Base-by-base conservation (phyloP, 2,888 invertebrate genomes). In the Odontocerum albicorne region DNA sequence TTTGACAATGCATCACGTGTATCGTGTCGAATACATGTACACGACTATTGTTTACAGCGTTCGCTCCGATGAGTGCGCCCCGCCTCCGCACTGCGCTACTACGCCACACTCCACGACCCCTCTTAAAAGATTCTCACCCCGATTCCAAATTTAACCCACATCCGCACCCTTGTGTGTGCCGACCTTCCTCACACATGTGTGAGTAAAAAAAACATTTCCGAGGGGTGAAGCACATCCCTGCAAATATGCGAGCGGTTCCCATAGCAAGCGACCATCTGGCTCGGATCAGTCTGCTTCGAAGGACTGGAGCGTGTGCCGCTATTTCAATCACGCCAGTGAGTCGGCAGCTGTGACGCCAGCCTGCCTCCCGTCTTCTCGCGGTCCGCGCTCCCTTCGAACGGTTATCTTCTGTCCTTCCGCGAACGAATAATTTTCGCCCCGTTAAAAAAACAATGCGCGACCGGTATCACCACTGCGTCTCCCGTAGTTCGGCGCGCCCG, bases 201-300 rank as follows among this genome's bases (percentile, higher is more conserved):
- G 19, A 39, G 3, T 4, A 52, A 33, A 52, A 31, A 22, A 38
- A 40, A 27, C 8, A 31, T 45, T 47, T 40, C 42, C 22, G 47
- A 54, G 54, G 54, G 54, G 54, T 47, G 47, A 17, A 8, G 42
- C 40, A 45, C 46, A 56, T 46, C 50, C 51, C 56, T 53, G 39
- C 19, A 20, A 15, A n/a, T 15, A n/a, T n/a, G 7, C 3, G 31
- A 45, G 4, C 22, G 15, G 46, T 54, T 32, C 46, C 46, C 21
- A 31, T 15, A 46, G 15, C 32, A 16, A 38, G n/a, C 46, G 16
- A 27, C 46, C 57, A 54, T 57, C 57, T 57, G 57, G 57, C 49
- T 49, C 16, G 31, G 44, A 49, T 57, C 57, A 57, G 47, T 53
- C 42, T 39, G 42, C n/a, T n/a, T n/a, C 50, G 50, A 31, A 15